These are phyloP conservation scores for Galleria mellonella DNA, from an alignment of 1,140 invertebrate species.

Conservation along the genomic window DNA sequence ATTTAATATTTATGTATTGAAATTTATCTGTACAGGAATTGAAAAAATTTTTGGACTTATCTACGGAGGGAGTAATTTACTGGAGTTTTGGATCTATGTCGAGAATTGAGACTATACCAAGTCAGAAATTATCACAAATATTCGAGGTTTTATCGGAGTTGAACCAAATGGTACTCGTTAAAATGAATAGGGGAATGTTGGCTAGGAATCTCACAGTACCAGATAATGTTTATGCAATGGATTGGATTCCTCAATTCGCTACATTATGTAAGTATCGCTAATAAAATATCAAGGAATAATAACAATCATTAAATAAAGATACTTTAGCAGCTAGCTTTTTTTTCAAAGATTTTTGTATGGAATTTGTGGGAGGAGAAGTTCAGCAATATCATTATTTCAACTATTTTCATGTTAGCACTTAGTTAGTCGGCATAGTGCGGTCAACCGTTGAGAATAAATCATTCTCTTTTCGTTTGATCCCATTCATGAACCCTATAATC, in stretches of 20 bases:
- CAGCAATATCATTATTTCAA: too few relatives aligned
- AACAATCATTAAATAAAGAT: too few relatives aligned
- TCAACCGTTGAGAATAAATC: too few relatives aligned
- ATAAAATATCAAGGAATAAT: neutral
- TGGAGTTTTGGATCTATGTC: slow-evolving; percentile 82
- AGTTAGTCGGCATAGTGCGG: too few relatives aligned
- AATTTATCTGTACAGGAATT: slow-evolving; percentile 55
- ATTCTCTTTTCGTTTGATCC: too few relatives aligned
- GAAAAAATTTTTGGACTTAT: slow-evolving; percentile 75
- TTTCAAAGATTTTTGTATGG: too few relatives aligned
- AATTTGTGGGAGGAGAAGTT: too few relatives aligned
- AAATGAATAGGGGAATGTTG: slow-evolving; percentile 74
- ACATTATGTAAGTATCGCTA: slow-evolving; percentile 74
- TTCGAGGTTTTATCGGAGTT: slow-evolving; percentile 69
- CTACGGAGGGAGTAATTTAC: slow-evolving; percentile 78
- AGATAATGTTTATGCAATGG: slow-evolving; percentile 77
- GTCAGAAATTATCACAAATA: slow-evolving; percentile 60
- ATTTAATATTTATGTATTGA: too few relatives aligned
- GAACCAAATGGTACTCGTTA: slow-evolving; percentile 75
- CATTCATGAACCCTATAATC: too few relatives aligned
- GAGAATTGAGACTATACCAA: slow-evolving; percentile 71
- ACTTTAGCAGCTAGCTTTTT: too few relatives aligned
- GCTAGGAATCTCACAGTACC: slow-evolving; percentile 71
- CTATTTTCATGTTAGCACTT: too few relatives aligned
- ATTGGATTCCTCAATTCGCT: slow-evolving; percentile 81